Evolutionary conservation across 2,888 invertebrate genomes (phyloP).

Genomic region (Cremastinae sp.): DNA sequence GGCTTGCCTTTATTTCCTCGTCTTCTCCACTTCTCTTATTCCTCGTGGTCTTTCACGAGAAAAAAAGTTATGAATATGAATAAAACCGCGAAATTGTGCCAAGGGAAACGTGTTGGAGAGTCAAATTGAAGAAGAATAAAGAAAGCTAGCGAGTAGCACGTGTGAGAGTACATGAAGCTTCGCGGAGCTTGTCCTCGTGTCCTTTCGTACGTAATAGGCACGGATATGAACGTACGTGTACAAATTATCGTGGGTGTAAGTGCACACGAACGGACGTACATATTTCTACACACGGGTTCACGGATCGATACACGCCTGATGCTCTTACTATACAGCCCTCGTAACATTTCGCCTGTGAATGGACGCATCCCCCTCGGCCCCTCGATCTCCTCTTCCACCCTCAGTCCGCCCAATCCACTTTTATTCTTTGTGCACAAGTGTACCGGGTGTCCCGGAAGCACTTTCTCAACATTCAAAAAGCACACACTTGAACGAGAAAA

Average conservation of each 20-base stretch:
- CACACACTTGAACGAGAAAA: no score
- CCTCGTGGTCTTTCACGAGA: no score
- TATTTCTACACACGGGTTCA: conserved; percentile 19
- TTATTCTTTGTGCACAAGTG: no score
- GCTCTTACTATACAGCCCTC: conserved; percentile 53
- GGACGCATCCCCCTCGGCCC: conserved; percentile 62
- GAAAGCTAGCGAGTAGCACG: neutral
- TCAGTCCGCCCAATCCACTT: neutral
- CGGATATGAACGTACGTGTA: neutral
- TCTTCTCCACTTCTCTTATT: no score
- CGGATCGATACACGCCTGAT: conserved; percentile 68
- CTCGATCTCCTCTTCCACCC: conserved; percentile 32
- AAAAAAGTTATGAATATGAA: neutral
- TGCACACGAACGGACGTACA: neutral
- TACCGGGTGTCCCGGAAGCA: no score
- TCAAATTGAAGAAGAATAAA: conserved; percentile 34
- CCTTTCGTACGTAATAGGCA: no score
- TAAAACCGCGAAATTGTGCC: conserved; percentile 17
- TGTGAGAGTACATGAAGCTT: neutral
- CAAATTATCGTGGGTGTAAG: neutral
- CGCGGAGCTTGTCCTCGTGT: no score
- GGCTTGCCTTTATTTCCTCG: no score
- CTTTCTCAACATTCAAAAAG: no score
- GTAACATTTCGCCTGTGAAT: conserved; percentile 68
- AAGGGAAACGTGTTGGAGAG: conserved; percentile 23